Conservation (phyloP, 2,113 vertebrate species). For the Actenoides lindsayi region DNA sequence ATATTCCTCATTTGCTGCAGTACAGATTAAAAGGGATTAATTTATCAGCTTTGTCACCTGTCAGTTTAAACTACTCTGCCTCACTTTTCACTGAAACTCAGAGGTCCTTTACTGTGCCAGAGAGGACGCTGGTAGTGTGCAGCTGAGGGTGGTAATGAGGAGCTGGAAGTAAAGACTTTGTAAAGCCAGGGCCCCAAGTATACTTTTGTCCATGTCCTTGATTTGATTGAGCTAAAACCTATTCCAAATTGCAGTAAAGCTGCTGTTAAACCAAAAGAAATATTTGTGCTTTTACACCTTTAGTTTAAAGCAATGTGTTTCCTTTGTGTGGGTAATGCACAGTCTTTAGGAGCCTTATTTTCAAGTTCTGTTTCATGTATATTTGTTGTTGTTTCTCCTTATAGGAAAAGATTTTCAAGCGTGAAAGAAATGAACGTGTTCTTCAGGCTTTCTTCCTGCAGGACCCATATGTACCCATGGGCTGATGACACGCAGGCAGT, state of each 20-base stretch:
- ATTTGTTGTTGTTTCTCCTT: not conserved
- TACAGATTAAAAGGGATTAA: not conserved
- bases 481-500: not conserved
- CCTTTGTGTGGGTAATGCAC: not conserved
- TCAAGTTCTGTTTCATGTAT: not conserved
- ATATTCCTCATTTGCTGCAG: not conserved
- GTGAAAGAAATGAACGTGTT: not conserved
- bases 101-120: not conserved
- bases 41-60: not conserved
- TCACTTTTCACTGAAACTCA: not conserved
- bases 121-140: not conserved
- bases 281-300: not conserved
- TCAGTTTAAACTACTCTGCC: not conserved
- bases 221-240: not conserved
- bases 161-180: not conserved
- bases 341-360: not conserved
- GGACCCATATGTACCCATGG: rapidly evolving
- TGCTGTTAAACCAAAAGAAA: not conserved
- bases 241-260: not conserved
- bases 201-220: not conserved
- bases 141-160: not conserved
- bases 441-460: not conserved
- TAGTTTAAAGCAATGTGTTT: not conserved
- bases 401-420: not conserved
- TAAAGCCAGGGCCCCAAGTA: not conserved